Conservation (phyloP, 2,113 vertebrate genomes). For the Rhipidura dahli region DNA sequence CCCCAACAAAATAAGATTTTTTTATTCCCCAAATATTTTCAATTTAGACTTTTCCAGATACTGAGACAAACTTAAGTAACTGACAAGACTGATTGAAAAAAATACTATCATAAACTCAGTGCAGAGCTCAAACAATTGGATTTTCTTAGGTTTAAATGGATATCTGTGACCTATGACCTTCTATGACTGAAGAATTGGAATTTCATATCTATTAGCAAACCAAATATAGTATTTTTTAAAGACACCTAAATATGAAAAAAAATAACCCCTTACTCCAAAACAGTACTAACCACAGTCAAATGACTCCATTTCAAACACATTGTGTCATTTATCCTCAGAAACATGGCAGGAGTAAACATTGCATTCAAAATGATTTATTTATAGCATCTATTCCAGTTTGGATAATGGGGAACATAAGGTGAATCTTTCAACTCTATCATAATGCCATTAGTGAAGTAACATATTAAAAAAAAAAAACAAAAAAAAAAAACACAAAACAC, state of each 20-base stretch:
- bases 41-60: neutral
- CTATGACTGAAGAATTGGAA: neutral
- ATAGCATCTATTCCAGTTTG: neutral
- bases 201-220: neutral
- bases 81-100: neutral
- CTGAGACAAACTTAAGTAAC: neutral
- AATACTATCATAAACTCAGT: neutral
- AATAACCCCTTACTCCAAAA: neutral
- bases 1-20: neutral
- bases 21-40: neutral
- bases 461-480: neutral
- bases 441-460: neutral
- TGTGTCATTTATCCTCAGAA: neutral
- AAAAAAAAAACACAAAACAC: neutral
- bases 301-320: neutral
- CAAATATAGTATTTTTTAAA: neutral
- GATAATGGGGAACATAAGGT: neutral
- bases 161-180: neutral
- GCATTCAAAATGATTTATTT: neutral
- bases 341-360: neutral
- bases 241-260: neutral
- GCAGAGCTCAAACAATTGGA: neutral
- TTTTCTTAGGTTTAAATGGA: neutral
- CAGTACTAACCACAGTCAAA: neutral
- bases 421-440: neutral